Base-by-base conservation (phyloP, 2,113 vertebrate species). In the Brachyhypopomus gauderio region DNA sequence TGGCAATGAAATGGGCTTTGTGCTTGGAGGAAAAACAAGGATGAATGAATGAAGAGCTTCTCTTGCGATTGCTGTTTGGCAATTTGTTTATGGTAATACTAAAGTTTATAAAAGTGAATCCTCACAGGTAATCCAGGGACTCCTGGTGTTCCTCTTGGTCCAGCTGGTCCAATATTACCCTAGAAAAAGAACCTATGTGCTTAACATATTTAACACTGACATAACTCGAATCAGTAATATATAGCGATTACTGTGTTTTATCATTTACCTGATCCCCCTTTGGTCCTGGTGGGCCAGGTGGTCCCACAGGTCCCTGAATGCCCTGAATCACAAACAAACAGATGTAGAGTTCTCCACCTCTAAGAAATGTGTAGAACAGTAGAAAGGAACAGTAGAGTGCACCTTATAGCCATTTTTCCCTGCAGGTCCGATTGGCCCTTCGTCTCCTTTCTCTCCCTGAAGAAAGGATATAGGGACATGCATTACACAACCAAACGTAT, bases 391-490 rank as follows among this genome's bases (percentile, higher is more conserved):
- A 9, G 25, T n/a, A 20, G 0, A 34, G 3, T 0, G 45, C 86
- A 96, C 96, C 94, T 96, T 95, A 30, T 88, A 83, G 12, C 94
- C 94, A 55, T 93, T 90, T 0, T 82, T 89, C 75, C 96, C 96
- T 84, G 86, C 87, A 58, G 89, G 89, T 76, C 96, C 96, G 23
- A 34, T 52, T 6, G 90, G 75, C 0, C 96, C 95, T 60, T 67
- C n/a, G 23, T 92, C 91, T 78, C 96, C 96, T 83, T 93, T 94
- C 75, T 94, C 92, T 0, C 96, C 96, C 96, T 97, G 85, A 72
- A 16, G 64, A 89, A 25, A 73, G 23, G 3, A 87, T 60, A 81
- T 17, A 30, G 30, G 72, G n/a, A 45, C 25, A 41, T 3, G 6
- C 22, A 14, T 60, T 76, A 45, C 7, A 55, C 22, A 38, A 1